phyloP scores from a whole-genome alignment of 1,140 invertebrate species.

The Gonatopus flavifemur region DNA sequence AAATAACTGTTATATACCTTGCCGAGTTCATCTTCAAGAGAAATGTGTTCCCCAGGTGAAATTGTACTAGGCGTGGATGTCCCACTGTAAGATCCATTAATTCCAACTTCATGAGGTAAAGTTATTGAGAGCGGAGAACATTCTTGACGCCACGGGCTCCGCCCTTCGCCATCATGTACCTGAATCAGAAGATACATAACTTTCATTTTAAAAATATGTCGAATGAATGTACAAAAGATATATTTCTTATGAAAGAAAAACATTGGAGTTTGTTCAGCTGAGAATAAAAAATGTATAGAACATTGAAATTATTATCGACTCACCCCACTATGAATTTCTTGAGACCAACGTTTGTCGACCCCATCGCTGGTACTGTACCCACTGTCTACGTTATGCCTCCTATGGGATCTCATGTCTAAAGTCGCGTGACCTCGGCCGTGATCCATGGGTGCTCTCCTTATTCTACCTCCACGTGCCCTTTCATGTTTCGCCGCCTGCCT shows the following conservation, averaged over 20 bases:
- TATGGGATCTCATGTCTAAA: conserved; percentile 50
- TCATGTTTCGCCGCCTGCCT: conserved; percentile 78
- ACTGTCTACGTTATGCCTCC: conserved; percentile 80
- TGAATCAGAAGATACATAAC: conserved; percentile 24
- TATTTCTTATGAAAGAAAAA: no score
- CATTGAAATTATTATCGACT: no score
- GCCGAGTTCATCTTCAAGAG: conserved; percentile 59
- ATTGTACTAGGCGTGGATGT: conserved; percentile 65
- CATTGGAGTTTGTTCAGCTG: no score
- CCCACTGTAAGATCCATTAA: conserved; percentile 59
- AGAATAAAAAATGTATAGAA: no score
- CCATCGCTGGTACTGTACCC: conserved; percentile 82
- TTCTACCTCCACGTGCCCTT: conserved; percentile 50
- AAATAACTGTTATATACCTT: no score
- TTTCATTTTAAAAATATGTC: conserved; percentile 4
- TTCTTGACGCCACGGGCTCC: conserved; percentile 46
- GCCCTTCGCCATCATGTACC: conserved; percentile 43
- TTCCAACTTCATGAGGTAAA: conserved; percentile 45
- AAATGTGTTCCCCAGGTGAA: conserved; percentile 61
- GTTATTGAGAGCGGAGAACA: conserved; percentile 56
- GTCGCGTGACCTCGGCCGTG: conserved; percentile 60
- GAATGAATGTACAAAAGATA: not conserved
- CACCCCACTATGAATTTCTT: conserved; percentile 65
- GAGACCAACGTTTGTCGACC: conserved; percentile 82
- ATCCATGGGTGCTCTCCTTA: conserved; percentile 48